phyloP scores from a whole-genome alignment of 2,888 invertebrate genomes.

The Oeneis ivallda region DNA sequence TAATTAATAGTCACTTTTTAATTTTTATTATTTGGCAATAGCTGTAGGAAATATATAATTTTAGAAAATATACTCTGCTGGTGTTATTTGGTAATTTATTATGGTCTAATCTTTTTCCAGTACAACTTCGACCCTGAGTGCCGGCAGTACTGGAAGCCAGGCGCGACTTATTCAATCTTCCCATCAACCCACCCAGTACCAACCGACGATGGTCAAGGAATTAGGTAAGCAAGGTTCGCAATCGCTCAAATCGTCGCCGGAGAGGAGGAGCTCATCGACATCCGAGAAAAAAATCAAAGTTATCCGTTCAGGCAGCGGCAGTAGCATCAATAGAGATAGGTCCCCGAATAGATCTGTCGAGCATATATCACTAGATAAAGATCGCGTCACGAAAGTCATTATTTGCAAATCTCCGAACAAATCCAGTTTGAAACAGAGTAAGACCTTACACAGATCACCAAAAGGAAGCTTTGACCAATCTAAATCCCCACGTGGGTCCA shows the following conservation, averaged over 20 bases:
- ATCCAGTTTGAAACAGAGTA: constrained; percentile 71
- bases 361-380: constrained; percentile 64
- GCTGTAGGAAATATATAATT: neutral
- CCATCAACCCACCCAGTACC: constrained; percentile 95
- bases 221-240: constrained; percentile 88
- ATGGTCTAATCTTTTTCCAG: constrained; percentile 72
- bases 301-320: constrained; percentile 80
- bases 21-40: neutral
- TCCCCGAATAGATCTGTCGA: constrained; percentile 66
- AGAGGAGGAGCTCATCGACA: constrained; percentile 56
- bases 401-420: constrained; percentile 78
- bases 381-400: constrained; percentile 76
- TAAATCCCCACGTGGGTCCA: constrained; percentile 79
- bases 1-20: too few relatives aligned
- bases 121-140: constrained; percentile 96
- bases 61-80: neutral
- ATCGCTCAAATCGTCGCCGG: constrained; percentile 79
- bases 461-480: constrained; percentile 78
- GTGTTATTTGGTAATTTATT: neutral
- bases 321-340: constrained; percentile 71
- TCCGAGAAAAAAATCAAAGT: constrained; percentile 71
- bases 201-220: constrained; percentile 93
- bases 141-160: constrained; percentile 96
- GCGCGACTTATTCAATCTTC: constrained; percentile 96
- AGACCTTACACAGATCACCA: constrained; percentile 74